Evolutionary conservation across 2,888 invertebrate genomes (phyloP).

Genomic region (Cephus runcator): DNA sequence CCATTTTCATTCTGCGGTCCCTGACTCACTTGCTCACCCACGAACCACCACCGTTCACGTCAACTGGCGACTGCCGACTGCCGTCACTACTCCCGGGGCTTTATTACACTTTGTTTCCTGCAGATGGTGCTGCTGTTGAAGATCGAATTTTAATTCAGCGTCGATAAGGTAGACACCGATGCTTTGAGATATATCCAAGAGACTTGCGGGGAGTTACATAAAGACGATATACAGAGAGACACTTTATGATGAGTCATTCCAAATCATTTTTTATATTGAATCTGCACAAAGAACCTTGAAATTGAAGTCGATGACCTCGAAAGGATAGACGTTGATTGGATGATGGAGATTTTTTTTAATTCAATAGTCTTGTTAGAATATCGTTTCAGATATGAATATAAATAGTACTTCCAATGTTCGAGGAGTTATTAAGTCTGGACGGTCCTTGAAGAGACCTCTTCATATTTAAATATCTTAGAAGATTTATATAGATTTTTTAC

Average conservation of each 20-base stretch:
- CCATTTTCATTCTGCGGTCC: constrained; percentile 48
- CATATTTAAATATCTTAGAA: too few relatives aligned
- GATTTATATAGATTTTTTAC: too few relatives aligned
- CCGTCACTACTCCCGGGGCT: constrained; percentile 1
- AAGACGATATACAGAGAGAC: too few relatives aligned
- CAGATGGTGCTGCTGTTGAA: not conserved
- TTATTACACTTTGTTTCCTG: not conserved
- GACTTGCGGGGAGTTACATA: not conserved
- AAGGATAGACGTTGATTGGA: too few relatives aligned
- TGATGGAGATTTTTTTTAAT: too few relatives aligned
- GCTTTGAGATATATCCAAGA: not conserved
- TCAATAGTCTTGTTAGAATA: too few relatives aligned
- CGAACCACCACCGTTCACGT: constrained; percentile 35
- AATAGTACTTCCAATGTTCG: too few relatives aligned
- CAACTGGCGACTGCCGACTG: constrained; percentile 50
- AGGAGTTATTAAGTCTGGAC: too few relatives aligned
- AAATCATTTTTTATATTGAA: not conserved
- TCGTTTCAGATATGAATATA: too few relatives aligned
- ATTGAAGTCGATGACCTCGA: too few relatives aligned
- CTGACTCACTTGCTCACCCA: constrained; percentile 25
- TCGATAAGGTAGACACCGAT: not conserved
- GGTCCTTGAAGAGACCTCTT: too few relatives aligned
- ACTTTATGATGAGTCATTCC: not conserved
- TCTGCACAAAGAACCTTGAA: too few relatives aligned
- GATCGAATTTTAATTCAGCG: not conserved